phyloP scores from a whole-genome alignment of 2,888 invertebrate species.

The Rosalia funebris region DNA sequence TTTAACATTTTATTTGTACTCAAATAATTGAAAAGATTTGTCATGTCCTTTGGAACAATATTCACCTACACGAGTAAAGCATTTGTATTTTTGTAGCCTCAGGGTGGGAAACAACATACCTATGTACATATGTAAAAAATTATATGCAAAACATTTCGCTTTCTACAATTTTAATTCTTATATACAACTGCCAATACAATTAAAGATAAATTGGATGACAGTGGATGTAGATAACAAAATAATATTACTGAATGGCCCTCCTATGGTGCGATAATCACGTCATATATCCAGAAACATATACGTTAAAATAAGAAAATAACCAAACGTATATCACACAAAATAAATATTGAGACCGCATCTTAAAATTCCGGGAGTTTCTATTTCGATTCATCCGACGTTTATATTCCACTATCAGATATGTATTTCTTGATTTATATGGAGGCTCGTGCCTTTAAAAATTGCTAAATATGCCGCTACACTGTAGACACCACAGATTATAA shows the following conservation, averaged over 20 bases:
- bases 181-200: too few relatives aligned
- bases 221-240: constrained; percentile 13
- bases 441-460: constrained; percentile 11
- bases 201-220: constrained; percentile 19
- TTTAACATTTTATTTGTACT: too few relatives aligned
- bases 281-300: constrained; percentile 11
- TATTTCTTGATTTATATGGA: constrained; percentile 26
- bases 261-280: background rate
- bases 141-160: too few relatives aligned
- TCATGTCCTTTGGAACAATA: too few relatives aligned
- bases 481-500: constrained; percentile 8
- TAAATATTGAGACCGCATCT: constrained; percentile 14
- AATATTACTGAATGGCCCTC: background rate
- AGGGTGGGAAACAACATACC: too few relatives aligned
- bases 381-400: constrained; percentile 22
- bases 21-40: too few relatives aligned
- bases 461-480: constrained; percentile 15
- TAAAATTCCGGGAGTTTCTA: constrained; percentile 27
- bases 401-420: constrained; percentile 15
- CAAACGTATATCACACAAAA: too few relatives aligned
- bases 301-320: constrained; percentile 7
- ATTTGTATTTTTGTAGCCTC: too few relatives aligned
- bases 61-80: too few relatives aligned
- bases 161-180: too few relatives aligned
- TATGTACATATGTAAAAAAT: too few relatives aligned